Evolutionary conservation across 2,797 vertebrate species (phyloP).

Genomic region (Apodemus agrarius): DNA sequence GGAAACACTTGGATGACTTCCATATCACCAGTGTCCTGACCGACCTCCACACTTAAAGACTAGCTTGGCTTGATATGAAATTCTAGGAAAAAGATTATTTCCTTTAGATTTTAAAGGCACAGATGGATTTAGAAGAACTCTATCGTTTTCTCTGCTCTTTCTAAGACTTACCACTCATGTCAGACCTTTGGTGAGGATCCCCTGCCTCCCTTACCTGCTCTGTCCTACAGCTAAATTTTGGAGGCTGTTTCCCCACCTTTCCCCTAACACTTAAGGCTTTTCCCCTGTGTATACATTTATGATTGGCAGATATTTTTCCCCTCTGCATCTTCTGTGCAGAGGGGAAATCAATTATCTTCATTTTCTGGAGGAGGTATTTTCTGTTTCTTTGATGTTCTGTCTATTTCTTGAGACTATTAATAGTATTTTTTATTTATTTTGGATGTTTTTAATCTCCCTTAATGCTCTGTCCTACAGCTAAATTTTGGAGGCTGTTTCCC

Average conservation of each 20-base stretch:
- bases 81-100: conserved; percentile 13
- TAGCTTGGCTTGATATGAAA: not conserved
- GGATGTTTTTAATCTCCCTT: not conserved
- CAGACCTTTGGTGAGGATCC: not conserved
- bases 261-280: not conserved
- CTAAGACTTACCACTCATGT: not conserved
- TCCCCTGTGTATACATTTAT: not conserved
- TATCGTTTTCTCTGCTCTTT: not conserved
- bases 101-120: conserved; percentile 16
- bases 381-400: not conserved
- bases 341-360: not conserved
- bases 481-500: not conserved
- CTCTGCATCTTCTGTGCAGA: not conserved
- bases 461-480: not conserved
- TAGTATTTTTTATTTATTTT: not conserved
- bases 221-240: not conserved
- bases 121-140: not conserved
- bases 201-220: not conserved
- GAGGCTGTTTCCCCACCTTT: not conserved
- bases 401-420: not conserved
- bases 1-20: not conserved
- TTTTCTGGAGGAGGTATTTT: not conserved
- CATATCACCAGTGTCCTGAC: not conserved
- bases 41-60: not conserved
- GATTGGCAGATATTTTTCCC: not conserved